A percentile compares a stretch with the other conserved stretches of the same genome.
These are phyloP conservation scores for Oreohelix idahoensis DNA, from an alignment of 1,140 invertebrate species.

Conservation along the genomic window DNA sequence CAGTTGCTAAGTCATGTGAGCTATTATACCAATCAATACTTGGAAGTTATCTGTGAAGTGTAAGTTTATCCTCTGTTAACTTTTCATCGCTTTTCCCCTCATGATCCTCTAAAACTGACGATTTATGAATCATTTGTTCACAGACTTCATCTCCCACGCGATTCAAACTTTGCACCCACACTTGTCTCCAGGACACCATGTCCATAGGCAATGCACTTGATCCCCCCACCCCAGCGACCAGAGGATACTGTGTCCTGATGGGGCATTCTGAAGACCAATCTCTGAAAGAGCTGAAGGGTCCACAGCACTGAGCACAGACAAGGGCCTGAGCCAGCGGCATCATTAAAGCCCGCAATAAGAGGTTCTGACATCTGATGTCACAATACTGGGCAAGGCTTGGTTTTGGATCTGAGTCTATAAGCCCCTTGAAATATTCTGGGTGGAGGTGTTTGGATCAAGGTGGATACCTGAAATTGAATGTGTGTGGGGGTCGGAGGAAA, in stretches of 20 bases:
- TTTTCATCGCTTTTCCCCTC: background rate
- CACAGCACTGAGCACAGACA: constrained; percentile 12
- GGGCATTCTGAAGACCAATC: constrained; percentile 11
- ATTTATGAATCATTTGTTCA: background rate
- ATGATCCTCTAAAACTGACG: background rate
- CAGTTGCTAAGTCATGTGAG: background rate
- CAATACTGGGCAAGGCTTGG: constrained; percentile 24
- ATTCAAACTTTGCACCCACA: background rate
- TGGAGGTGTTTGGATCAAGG: background rate
- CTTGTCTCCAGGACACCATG: constrained; percentile 12
- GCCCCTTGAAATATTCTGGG: constrained; percentile 22
- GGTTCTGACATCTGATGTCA: background rate
- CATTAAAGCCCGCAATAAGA: constrained; percentile 2
- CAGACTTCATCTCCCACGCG: background rate
- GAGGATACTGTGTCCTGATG: background rate
- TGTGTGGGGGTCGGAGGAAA: background rate
- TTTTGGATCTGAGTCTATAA: constrained; percentile 9
- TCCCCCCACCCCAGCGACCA: constrained; percentile 16
- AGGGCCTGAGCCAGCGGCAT: background rate
- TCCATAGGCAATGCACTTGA: background rate
- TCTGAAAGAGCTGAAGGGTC: constrained; percentile 27
- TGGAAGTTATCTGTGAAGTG: constrained; percentile 25
- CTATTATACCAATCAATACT: background rate
- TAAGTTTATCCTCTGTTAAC: background rate
- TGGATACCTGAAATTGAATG: constrained; percentile 10